A percentile compares a stretch with the other conserved stretches of the same genome.
phyloP scores from a whole-genome alignment of 2,888 invertebrate species.

The Lepidocyrtoides sp. region DNA sequence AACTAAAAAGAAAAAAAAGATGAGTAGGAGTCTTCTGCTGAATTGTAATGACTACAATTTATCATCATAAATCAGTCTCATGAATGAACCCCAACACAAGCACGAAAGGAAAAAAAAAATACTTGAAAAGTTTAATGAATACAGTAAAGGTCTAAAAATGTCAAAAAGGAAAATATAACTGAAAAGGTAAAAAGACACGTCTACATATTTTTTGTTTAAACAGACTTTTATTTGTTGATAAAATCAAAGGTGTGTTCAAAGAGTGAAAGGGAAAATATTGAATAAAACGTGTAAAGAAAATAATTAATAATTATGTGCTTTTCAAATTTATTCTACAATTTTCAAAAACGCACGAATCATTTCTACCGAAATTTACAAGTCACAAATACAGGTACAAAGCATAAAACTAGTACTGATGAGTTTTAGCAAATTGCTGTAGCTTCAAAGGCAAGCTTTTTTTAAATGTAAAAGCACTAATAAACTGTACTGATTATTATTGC shows the following conservation, averaged over 20 bases:
- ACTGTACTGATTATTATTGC: not conserved
- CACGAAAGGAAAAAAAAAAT: not conserved
- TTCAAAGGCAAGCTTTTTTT: no score
- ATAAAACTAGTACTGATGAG: not conserved
- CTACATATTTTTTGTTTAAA: not conserved
- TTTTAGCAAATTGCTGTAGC: not conserved
- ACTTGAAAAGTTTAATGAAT: constrained; percentile 30
- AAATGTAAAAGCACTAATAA: not conserved
- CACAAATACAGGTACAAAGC: no score
- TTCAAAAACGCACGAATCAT: not conserved
- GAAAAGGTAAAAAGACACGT: not conserved
- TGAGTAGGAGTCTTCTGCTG: constrained; percentile 34
- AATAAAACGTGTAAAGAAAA: not conserved
- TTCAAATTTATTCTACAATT: not conserved
- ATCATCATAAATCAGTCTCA: constrained; percentile 66
- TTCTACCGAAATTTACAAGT: not conserved
- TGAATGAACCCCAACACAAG: constrained; percentile 28
- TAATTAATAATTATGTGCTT: no score
- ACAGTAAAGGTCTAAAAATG: not conserved
- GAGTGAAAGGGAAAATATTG: not conserved
- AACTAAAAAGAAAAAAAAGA: constrained; percentile 15
- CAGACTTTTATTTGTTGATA: not conserved
- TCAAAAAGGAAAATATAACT: constrained; percentile 40
- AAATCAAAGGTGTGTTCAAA: constrained; percentile 31
- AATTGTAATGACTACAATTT: constrained; percentile 47